Evolutionary conservation across 92 coral and sea anemone genomes (phyloP).

Genomic region (Scolanthus callimorphus): DNA sequence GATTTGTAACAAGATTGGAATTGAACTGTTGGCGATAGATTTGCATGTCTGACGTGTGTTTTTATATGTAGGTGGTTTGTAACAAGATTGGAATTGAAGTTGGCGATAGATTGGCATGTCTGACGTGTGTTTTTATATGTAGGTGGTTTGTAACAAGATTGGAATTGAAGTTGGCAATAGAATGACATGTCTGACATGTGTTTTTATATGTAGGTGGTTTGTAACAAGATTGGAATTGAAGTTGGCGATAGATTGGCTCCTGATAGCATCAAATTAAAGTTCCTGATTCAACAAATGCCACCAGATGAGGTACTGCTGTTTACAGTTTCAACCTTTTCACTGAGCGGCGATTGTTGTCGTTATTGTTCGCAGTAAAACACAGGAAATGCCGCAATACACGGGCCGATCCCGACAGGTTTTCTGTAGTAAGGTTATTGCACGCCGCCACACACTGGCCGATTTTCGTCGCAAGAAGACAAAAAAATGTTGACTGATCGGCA

Average conservation of each 20-base stretch:
- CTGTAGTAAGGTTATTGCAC: too few species aligned
- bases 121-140: too few species aligned
- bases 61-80: conserved; percentile 91
- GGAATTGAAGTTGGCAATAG: conserved; percentile 84
- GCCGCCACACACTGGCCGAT: too few species aligned
- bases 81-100: conserved; percentile 75
- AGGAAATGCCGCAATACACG: not conserved
- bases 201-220: conserved; percentile 89
- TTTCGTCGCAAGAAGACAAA: too few species aligned
- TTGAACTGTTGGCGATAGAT: conserved; percentile 80
- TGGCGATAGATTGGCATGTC: conserved; percentile 81
- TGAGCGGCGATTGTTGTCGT: too few species aligned
- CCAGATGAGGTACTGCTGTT: conserved; percentile 71
- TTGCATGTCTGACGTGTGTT: too few species aligned
- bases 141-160: conserved; percentile 90
- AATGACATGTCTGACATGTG: too few species aligned
- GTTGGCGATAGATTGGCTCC: conserved; percentile 78
- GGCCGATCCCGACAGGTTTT: too few species aligned
- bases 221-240: conserved; percentile 80
- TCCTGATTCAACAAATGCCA: conserved; percentile 68
- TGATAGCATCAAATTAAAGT: conserved; percentile 83
- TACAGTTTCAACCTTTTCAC: too few species aligned
- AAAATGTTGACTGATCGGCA: too few species aligned
- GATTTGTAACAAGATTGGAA: conserved; percentile 78
- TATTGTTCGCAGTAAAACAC: not conserved